These are phyloP conservation scores for Acestrorhynchus altus DNA, from an alignment of 2,797 vertebrate species.

Conservation along the genomic window DNA sequence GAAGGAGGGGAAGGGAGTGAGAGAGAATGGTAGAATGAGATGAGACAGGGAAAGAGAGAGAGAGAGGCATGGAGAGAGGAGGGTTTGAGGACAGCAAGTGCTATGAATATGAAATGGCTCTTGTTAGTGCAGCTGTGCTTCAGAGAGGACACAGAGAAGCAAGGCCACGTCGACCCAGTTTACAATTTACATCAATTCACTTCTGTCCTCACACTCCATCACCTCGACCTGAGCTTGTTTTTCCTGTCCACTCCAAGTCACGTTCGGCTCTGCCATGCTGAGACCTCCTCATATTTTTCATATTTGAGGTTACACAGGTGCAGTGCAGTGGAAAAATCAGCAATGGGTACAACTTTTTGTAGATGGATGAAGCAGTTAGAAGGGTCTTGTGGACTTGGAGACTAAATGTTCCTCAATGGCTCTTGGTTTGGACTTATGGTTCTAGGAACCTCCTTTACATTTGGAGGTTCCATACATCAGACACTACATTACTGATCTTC, in stretches of 20 bases:
- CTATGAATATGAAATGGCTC: conserved; percentile 60
- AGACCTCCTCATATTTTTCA: background rate
- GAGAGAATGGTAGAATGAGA: background rate
- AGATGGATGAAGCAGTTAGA: background rate
- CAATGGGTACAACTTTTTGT: background rate
- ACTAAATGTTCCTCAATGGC: background rate
- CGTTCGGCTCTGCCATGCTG: background rate
- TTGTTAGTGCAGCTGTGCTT: conserved; percentile 82
- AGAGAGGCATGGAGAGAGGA: background rate
- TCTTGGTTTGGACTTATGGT: too few relatives aligned
- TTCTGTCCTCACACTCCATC: conserved; percentile 74
- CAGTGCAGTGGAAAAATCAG: too few relatives aligned
- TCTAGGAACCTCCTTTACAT: background rate
- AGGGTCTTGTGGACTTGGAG: background rate
- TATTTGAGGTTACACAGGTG: background rate
- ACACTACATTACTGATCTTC: too few relatives aligned
- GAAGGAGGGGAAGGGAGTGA: background rate
- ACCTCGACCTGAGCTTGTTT: conserved; percentile 46
- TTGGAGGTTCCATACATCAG: too few relatives aligned
- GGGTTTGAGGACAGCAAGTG: background rate
- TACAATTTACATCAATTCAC: conserved; percentile 82
- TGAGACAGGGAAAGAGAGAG: background rate
- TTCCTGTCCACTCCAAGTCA: conserved; percentile 37
- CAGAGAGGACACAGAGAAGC: conserved; percentile 77
- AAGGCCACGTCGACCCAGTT: conserved; percentile 75